phyloP scores from a whole-genome alignment of 1,140 invertebrate genomes.

The Papilio helenus region DNA sequence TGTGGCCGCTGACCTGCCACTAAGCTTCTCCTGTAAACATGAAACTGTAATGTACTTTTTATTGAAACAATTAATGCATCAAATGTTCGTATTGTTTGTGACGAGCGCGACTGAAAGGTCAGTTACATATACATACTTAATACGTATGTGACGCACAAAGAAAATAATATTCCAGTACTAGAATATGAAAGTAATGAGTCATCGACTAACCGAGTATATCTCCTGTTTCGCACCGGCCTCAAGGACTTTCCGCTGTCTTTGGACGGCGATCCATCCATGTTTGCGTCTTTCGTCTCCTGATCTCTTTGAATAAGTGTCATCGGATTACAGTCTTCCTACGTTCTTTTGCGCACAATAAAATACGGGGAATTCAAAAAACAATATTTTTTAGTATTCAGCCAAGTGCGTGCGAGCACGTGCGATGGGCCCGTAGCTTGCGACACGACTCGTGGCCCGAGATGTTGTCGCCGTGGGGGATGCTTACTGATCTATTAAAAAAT shows the following conservation, averaged over 20 bases:
- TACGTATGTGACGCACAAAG: slow-evolving; percentile 74
- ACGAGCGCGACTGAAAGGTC: background rate
- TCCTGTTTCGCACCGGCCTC: slow-evolving; percentile 84
- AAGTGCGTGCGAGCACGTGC: slow-evolving; percentile 67
- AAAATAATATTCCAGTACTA: slow-evolving; percentile 54
- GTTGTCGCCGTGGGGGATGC: slow-evolving; percentile 77
- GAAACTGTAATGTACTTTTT: slow-evolving; percentile 38
- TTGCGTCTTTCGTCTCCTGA: slow-evolving; percentile 57
- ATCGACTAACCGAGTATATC: slow-evolving; percentile 83
- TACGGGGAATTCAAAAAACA: slow-evolving; percentile 32
- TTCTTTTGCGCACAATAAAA: background rate
- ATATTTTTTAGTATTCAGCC: slow-evolving; percentile 38
- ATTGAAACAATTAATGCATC: slow-evolving; percentile 34
- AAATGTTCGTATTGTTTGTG: slow-evolving; percentile 5
- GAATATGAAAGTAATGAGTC: slow-evolving; percentile 74
- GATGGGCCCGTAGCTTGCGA: slow-evolving; percentile 68
- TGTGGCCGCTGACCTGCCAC: slow-evolving; percentile 84
- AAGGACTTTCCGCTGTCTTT: slow-evolving; percentile 74
- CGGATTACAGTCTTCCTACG: slow-evolving; percentile 42
- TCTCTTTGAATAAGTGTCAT: slow-evolving; percentile 73
- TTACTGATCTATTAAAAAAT: slow-evolving; percentile 82
- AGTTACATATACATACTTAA: slow-evolving; percentile 42
- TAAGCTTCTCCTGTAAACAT: slow-evolving; percentile 80
- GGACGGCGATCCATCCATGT: slow-evolving; percentile 58
- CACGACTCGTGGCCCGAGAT: slow-evolving; percentile 70